Percentiles rank a stretch among this genome's conserved stretches.
Evolutionary conservation across 2,113 vertebrate species (phyloP).

Genomic region (Amphiprion percula): DNA sequence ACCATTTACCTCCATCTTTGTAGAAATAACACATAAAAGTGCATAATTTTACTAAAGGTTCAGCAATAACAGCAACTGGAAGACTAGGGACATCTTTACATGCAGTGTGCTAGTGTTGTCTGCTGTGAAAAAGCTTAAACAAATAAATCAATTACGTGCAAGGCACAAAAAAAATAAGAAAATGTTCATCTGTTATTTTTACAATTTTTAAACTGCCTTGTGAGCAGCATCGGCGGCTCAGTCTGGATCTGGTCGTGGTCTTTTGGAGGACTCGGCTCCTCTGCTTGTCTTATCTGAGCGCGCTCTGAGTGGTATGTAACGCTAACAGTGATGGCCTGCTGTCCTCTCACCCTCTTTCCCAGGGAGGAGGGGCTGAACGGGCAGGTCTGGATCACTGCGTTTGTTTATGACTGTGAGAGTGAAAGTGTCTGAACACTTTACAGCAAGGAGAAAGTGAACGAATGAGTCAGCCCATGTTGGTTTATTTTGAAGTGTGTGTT

Average conservation of each 20-base stretch:
- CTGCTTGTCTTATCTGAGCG: constrained; percentile 72
- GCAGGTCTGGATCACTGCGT: constrained; percentile 16
- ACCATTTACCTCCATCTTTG: too few species aligned
- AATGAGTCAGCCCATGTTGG: not conserved
- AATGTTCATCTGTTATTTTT: too few species aligned
- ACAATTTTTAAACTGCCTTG: not conserved
- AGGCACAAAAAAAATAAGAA: too few species aligned
- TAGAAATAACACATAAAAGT: too few species aligned
- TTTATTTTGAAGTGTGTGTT: not conserved
- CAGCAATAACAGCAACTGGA: too few species aligned
- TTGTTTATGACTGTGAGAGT: constrained; percentile 30
- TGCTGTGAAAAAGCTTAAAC: too few species aligned
- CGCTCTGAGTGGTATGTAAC: constrained; percentile 66
- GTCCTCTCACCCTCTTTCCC: constrained; percentile 70
- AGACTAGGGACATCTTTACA: too few species aligned
- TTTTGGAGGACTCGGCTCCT: constrained; percentile 54
- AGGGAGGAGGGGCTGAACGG: constrained; percentile 61
- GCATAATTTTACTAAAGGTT: too few species aligned
- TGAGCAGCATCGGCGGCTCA: constrained; percentile 1
- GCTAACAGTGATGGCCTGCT: constrained; percentile 67
- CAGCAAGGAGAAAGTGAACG: constrained; percentile 15
- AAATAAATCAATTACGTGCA: too few species aligned
- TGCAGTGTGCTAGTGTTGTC: too few species aligned
- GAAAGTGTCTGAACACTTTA: constrained; percentile 40
- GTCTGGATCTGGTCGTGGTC: constrained; percentile 32